Conservation (phyloP, 1,140 invertebrate genomes). For the Goniozus legneri region DNA sequence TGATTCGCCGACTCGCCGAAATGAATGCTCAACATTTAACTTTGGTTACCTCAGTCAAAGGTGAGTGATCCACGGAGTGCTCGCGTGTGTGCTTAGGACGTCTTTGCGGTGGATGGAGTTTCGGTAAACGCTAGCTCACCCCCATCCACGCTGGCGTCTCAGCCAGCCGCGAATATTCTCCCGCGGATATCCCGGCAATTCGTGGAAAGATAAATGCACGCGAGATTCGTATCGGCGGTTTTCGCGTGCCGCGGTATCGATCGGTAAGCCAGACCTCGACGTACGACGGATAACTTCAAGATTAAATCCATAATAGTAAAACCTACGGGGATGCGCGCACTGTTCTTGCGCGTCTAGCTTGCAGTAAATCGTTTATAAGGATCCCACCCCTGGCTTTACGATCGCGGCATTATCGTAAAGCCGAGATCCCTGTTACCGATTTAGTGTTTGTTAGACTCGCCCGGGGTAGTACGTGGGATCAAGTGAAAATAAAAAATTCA, state of each 20-base stretch:
- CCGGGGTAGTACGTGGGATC: background rate
- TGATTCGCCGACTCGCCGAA: slow-evolving; percentile 72
- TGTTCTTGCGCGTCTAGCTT: no score
- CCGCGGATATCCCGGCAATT: no score
- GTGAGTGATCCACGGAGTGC: slow-evolving; percentile 51
- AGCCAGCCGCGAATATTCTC: no score
- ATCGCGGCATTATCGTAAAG: background rate
- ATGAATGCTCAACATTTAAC: slow-evolving; percentile 62
- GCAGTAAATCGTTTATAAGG: background rate
- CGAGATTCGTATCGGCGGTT: no score
- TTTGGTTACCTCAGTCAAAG: slow-evolving; percentile 62
- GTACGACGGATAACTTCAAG: background rate
- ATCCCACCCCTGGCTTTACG: background rate
- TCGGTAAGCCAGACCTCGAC: no score
- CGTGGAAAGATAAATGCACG: no score
- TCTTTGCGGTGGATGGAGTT: no score
- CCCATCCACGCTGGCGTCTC: no score
- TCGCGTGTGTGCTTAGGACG: no score
- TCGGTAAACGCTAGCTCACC: no score
- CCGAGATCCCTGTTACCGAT: background rate
- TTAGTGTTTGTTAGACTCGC: background rate
- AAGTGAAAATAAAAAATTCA: slow-evolving; percentile 2
- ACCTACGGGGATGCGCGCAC: background rate
- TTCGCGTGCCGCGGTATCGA: no score
- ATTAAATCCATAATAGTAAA: background rate